A percentile compares a stretch with the other conserved stretches of the same genome.
Conservation (phyloP, 2,797 vertebrate genomes). For the Siniperca obscura region DNA sequence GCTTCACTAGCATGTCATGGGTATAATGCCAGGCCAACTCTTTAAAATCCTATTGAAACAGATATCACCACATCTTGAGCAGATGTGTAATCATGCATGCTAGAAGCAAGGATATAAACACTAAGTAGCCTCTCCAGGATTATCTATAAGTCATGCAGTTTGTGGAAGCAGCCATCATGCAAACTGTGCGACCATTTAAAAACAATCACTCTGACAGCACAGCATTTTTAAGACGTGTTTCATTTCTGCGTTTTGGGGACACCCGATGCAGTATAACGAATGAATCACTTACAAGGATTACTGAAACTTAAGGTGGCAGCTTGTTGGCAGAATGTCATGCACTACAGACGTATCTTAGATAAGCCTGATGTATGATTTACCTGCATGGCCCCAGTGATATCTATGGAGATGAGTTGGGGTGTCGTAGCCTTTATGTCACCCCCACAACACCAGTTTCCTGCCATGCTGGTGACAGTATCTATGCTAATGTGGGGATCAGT, state of each 20-base stretch:
- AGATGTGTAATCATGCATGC: slow-evolving; percentile 55
- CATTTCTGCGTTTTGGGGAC: slow-evolving; percentile 48
- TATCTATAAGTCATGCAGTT: slow-evolving; percentile 23
- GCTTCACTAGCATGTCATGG: slow-evolving; percentile 31
- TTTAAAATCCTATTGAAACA: slow-evolving; percentile 54
- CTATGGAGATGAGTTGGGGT: slow-evolving; percentile 82
- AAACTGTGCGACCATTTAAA: slow-evolving; percentile 8
- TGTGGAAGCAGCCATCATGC: slow-evolving; percentile 11
- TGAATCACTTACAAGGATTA: slow-evolving; percentile 71
- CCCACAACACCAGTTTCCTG: slow-evolving; percentile 66
- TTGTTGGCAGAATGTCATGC: slow-evolving; percentile 67
- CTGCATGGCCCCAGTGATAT: slow-evolving; percentile 76
- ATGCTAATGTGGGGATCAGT: slow-evolving; percentile 84
- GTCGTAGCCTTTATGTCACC: slow-evolving; percentile 73
- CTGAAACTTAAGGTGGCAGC: slow-evolving; percentile 68
- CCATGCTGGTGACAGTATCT: slow-evolving; percentile 83
- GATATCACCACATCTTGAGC: slow-evolving; percentile 43
- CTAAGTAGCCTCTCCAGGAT: slow-evolving; percentile 21
- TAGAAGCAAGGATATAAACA: slow-evolving; percentile 26
- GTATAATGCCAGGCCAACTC: slow-evolving; percentile 33
- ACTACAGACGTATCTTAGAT: slow-evolving; percentile 70
- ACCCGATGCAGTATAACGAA: slow-evolving; percentile 56
- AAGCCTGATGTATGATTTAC: slow-evolving; percentile 73
- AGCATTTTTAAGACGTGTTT: slow-evolving; percentile 35
- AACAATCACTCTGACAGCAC: slow-evolving; percentile 47